These are phyloP conservation scores for Brachyptera putata DNA, from an alignment of 2,888 invertebrate species.

Conservation along the genomic window DNA sequence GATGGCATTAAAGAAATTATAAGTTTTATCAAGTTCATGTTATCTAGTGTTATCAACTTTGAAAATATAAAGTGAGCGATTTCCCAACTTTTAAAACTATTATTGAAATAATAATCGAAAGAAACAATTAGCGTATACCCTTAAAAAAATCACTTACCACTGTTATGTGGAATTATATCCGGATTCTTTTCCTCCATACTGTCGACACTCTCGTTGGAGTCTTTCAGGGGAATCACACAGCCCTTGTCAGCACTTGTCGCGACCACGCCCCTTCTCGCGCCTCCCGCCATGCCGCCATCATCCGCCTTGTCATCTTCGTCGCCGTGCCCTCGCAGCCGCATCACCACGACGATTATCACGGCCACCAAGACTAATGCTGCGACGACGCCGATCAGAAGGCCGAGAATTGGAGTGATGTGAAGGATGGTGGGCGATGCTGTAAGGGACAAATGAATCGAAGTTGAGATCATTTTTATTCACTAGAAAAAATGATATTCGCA, in stretches of 20 bases:
- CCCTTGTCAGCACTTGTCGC: conserved; percentile 36
- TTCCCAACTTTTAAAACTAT: no score
- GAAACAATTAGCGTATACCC: no score
- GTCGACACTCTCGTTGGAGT: conserved; percentile 49
- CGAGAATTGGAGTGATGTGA: conserved; percentile 53
- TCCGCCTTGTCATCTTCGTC: conserved; percentile 34
- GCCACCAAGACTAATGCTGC: conserved; percentile 52
- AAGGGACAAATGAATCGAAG: no score
- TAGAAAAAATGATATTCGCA: no score
- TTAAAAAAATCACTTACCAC: conserved; percentile 42
- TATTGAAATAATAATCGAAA: no score
- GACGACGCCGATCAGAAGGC: conserved; percentile 51
- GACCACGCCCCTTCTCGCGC: conserved; percentile 15
- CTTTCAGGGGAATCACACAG: conserved; percentile 49
- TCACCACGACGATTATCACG: conserved; percentile 49
- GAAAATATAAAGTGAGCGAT: no score
- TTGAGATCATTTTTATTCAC: no score
- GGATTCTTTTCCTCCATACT: conserved; percentile 56
- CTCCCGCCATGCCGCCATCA: conserved; percentile 32
- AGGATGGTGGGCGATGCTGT: conserved; percentile 51
- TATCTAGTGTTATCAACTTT: no score
- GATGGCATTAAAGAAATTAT: no score
- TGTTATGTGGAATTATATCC: conserved; percentile 55
- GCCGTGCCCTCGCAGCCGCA: conserved; percentile 46
- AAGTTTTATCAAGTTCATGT: no score